phyloP scores from a whole-genome alignment of 1,140 invertebrate species.

The Pogonomyrmex barbatus region DNA sequence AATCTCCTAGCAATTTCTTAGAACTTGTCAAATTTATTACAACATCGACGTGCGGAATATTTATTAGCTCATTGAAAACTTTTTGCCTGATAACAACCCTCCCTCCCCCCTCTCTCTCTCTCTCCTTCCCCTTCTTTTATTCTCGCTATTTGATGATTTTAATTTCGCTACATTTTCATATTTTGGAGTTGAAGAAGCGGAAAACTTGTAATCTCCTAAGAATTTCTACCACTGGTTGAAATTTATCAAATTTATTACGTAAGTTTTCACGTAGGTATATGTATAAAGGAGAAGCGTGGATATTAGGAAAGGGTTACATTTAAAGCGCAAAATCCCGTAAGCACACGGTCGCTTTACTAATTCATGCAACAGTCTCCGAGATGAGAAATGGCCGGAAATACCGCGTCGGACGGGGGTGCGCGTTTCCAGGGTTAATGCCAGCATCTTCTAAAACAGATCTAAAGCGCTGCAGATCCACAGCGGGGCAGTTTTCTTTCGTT shows the following conservation, averaged over 20 bases:
- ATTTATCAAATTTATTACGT: no score
- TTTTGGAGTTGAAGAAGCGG: no score
- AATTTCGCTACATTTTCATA: no score
- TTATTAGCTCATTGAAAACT: background rate
- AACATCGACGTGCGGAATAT: background rate
- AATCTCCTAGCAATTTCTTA: background rate
- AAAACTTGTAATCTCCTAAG: no score
- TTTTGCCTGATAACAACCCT: background rate
- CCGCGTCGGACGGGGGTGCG: background rate
- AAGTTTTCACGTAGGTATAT: background rate
- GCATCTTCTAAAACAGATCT: conserved; percentile 8
- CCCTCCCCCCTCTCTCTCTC: no score
- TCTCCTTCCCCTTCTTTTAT: no score
- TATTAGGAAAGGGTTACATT: conserved; percentile 12
- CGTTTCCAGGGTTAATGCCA: conserved; percentile 20
- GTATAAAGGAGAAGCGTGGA: background rate
- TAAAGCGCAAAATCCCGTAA: background rate
- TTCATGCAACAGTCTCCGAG: background rate
- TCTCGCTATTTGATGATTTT: no score
- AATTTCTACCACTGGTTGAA: no score
- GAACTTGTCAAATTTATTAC: background rate
- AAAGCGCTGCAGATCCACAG: background rate
- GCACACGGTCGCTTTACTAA: background rate
- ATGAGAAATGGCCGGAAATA: conserved; percentile 20
- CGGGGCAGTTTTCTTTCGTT: conserved; percentile 3